phyloP scores from a whole-genome alignment of 2,797 vertebrate genomes.

The Poecile montanus region DNA sequence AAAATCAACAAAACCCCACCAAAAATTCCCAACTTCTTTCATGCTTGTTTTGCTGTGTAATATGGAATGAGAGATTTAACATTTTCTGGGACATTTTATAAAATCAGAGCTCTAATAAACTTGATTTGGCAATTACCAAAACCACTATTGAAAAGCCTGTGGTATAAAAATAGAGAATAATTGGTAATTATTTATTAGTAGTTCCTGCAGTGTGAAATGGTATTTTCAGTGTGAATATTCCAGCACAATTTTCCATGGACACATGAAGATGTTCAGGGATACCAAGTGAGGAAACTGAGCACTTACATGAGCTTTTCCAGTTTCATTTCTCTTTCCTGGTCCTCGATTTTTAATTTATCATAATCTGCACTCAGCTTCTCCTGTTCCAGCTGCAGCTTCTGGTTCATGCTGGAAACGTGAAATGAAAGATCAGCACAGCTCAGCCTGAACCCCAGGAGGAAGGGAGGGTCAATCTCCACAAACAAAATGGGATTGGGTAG shows the following conservation, averaged over 20 bases:
- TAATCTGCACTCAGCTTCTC: conserved; percentile 89
- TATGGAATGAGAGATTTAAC: background rate
- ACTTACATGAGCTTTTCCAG: conserved; percentile 91
- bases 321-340: conserved; percentile 87
- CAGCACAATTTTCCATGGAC: background rate
- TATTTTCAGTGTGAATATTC: background rate
- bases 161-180: background rate
- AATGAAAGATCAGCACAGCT: conserved; percentile 1
- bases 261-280: background rate
- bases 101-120: background rate
- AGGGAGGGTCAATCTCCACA: background rate
- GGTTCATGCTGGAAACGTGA: conserved; percentile 82
- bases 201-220: background rate
- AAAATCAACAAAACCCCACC: background rate
- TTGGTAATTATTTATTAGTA: background rate
- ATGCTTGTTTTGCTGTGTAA: background rate
- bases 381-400: conserved; percentile 90
- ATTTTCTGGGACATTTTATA: background rate
- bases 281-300: background rate
- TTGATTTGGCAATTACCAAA: background rate
- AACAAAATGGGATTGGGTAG: background rate
- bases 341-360: conserved; percentile 88
- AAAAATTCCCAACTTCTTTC: background rate
- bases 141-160: background rate
- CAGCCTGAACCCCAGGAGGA: background rate